These are phyloP conservation scores for Benthosema pterotum DNA, from an alignment of 2,797 vertebrate species.

Conservation along the genomic window DNA sequence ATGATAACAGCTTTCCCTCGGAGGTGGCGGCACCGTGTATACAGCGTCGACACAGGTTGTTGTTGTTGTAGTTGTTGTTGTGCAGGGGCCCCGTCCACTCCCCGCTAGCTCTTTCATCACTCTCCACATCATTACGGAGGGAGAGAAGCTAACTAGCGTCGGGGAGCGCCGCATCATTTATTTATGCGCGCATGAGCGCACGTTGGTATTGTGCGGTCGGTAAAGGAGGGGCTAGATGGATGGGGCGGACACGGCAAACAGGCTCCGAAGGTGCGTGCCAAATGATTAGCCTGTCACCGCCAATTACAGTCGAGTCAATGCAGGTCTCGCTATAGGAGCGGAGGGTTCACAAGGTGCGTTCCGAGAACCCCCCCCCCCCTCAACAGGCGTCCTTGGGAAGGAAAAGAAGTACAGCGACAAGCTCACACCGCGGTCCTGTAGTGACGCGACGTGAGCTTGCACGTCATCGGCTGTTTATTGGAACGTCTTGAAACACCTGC, in stretches of 20 bases:
- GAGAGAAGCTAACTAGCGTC: neutral
- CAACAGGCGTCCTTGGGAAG: no score
- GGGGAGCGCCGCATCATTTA: constrained; percentile 6
- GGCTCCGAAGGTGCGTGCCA: constrained; percentile 23
- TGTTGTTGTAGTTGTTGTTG: neutral
- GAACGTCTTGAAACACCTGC: no score
- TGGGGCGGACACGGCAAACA: constrained; percentile 15
- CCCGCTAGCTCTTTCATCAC: constrained; percentile 1
- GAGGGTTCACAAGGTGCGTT: no score
- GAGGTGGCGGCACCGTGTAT: no score
- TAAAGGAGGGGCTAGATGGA: constrained; percentile 20
- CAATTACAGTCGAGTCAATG: no score
- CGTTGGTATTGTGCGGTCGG: neutral
- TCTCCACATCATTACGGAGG: neutral
- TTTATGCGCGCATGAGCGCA: neutral
- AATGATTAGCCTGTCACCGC: constrained; percentile 42
- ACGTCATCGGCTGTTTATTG: no score
- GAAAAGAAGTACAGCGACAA: no score
- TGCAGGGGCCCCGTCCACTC: constrained; percentile 13
- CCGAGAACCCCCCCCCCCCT: no score
- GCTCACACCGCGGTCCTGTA: no score
- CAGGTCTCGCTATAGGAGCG: neutral
- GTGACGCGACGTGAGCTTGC: no score
- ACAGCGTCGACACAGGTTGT: constrained; percentile 16
- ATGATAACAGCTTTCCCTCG: constrained; percentile 25